Conservation (phyloP, 2,888 invertebrate genomes). For the Caenorhabditis angaria region DNA sequence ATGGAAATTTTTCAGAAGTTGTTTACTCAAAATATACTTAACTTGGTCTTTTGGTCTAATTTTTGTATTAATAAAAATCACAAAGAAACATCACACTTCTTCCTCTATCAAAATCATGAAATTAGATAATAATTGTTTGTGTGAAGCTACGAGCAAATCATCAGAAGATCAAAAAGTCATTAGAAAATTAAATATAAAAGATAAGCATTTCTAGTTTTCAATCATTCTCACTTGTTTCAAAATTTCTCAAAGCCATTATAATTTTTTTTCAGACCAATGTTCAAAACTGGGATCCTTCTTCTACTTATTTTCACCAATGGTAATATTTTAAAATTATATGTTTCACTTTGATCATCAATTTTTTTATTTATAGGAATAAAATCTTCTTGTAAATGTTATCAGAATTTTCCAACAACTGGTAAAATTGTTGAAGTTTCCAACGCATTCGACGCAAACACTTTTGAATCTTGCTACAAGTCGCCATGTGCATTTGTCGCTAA, state of each 20-base stretch:
- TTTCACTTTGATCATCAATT: not conserved
- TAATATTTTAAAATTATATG: not conserved
- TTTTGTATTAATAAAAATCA: no score
- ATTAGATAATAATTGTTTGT: constrained; percentile 17
- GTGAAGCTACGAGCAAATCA: constrained; percentile 23
- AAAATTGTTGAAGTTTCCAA: constrained; percentile 9
- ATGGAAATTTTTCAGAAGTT: no score
- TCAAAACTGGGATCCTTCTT: constrained; percentile 11
- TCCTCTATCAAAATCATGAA: constrained; percentile 11
- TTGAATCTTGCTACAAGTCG: constrained; percentile 9
- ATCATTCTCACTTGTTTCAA: constrained; percentile 1
- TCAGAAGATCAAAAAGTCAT: no score
- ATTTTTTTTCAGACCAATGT: constrained; percentile 26
- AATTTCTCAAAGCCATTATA: constrained; percentile 3
- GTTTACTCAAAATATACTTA: no score
- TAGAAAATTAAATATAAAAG: constrained; percentile 13
- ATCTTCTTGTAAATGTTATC: constrained; percentile 18
- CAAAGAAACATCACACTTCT: not conserved
- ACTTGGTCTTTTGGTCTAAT: no score
- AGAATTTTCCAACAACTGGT: not conserved
- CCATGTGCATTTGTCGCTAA: constrained; percentile 31
- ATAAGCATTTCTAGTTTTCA: constrained; percentile 23
- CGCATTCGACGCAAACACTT: constrained; percentile 10
- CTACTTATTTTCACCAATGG: constrained; percentile 11
- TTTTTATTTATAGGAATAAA: constrained; percentile 10